A percentile compares a stretch with the other conserved stretches of the same genome.
Conservation (phyloP, 2,113 vertebrate genomes). For the Chionomys nivalis region DNA sequence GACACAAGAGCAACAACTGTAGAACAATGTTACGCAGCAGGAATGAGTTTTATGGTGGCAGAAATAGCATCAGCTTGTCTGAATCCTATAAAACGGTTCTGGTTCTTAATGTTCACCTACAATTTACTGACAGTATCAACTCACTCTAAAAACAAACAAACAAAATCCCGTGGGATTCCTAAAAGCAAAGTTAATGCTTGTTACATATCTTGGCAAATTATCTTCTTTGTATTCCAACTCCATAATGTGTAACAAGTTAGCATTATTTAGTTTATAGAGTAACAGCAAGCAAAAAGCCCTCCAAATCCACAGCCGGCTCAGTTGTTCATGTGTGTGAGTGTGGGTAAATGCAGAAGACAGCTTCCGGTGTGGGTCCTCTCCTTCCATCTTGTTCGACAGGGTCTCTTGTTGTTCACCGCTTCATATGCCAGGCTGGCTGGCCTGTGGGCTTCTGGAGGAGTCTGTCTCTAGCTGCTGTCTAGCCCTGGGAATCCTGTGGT, state of each 20-base stretch:
- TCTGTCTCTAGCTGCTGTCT: background rate
- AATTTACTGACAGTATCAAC: background rate
- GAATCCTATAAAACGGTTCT: background rate
- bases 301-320: background rate
- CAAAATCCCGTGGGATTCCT: background rate
- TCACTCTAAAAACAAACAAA: background rate
- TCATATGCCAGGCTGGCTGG: background rate
- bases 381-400: background rate
- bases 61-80: background rate
- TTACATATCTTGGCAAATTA: background rate
- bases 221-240: conserved; percentile 9
- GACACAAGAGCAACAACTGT: background rate
- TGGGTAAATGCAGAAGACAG: background rate
- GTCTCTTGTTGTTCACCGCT: background rate
- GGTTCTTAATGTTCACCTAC: background rate
- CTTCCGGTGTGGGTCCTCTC: rapidly evolving
- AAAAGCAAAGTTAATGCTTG: conserved; percentile 33
- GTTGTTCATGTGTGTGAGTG: too few species aligned
- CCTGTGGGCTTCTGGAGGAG: background rate
- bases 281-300: background rate
- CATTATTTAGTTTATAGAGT: conserved; percentile 27
- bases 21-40: background rate
- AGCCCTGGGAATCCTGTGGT: too few species aligned
- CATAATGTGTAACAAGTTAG: conserved; percentile 2
- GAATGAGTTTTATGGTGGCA: background rate